Base-by-base conservation (phyloP, 2,888 invertebrate species). In the Netelia fuscicornis region DNA sequence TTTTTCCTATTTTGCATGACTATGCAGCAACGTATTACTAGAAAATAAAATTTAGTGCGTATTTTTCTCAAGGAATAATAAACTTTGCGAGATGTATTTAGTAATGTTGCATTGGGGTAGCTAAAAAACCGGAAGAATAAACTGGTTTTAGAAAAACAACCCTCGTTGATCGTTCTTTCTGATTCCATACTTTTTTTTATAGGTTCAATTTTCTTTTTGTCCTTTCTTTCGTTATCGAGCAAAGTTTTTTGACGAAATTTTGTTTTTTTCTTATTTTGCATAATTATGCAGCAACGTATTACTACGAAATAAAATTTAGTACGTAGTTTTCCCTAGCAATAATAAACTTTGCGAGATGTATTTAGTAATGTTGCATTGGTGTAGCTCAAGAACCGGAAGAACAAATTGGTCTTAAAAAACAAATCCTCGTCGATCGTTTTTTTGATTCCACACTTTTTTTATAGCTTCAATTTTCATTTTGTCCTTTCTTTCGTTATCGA, bases 101-200 rank as follows among this genome's bases (percentile, higher is more conserved):
- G 17, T 17, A 17, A 17, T 17, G 17, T 17, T 17, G 17, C 17
- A 17, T 17, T 17, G 17, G 17, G 17, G 17, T 17, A 17, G 17
- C 17, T 17, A 17, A 17, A 17, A 17, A 20, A 20, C 20, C 20
- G 20, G 20, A 20, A 20, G 20, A 20, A 20, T 0, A 20, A 20
- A 1, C 20, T 48, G 11, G 11, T 23, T 48, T 68, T 1, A 20
- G 2, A 77, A 44, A 48, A 13, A 48, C 2, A 48, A 13, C n/a
- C n/a, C n/a, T n/a, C n/a, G n/a, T n/a, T n/a, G 42, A 79, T 71
- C 25, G 70, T 71, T 52, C 44, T 68, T 70, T 13, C 62, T 17
- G 37, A 52, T 64, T 70, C 48, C 70, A 70, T 52, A 78, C 62
- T 54, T 64, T 58, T 58, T 56, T 56, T 8, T 30, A 48, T 48